These are phyloP conservation scores for Drosophila nigromelanica DNA, from an alignment of 1,140 invertebrate genomes.

Conservation along the genomic window DNA sequence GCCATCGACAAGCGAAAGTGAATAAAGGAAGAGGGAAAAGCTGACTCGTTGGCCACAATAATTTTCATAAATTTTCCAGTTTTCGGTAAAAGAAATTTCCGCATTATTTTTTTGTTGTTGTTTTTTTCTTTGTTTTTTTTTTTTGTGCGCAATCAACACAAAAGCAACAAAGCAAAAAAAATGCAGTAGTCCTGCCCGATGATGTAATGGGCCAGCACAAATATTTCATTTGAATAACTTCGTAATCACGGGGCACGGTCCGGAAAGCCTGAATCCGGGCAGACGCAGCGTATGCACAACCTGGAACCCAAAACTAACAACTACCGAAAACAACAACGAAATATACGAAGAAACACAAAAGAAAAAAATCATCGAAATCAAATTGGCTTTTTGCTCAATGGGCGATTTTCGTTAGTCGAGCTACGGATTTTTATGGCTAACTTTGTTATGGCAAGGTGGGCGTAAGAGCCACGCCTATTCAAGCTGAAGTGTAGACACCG, in stretches of 20 bases:
- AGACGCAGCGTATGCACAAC: slow-evolving; percentile 66
- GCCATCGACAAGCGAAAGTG: slow-evolving; percentile 53
- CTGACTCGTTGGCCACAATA: slow-evolving; percentile 47
- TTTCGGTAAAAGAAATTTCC: slow-evolving; percentile 63
- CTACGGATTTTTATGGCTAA: slow-evolving; percentile 65
- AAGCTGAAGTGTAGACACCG: slow-evolving; percentile 11
- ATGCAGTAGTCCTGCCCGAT: slow-evolving; percentile 46
- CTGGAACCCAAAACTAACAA: slow-evolving; percentile 35
- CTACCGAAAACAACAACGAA: slow-evolving; percentile 11
- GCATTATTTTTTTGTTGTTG: slow-evolving; percentile 40
- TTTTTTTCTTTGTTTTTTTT: background rate
- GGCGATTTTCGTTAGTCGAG: slow-evolving; percentile 70
- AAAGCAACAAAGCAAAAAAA: slow-evolving; percentile 25
- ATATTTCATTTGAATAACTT: slow-evolving; percentile 79
- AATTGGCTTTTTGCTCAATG: slow-evolving; percentile 70
- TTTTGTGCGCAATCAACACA: slow-evolving; percentile 20
- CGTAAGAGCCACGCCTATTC: slow-evolving; percentile 31
- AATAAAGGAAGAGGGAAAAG: slow-evolving; percentile 25
- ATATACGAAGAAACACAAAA: slow-evolving; percentile 22
- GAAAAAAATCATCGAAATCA: slow-evolving; percentile 49
- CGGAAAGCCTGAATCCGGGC: slow-evolving; percentile 15
- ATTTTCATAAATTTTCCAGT: slow-evolving; percentile 78
- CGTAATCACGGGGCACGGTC: slow-evolving; percentile 65
- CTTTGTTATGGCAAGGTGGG: slow-evolving; percentile 56
- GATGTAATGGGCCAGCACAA: slow-evolving; percentile 73